A percentile compares a stretch with the other conserved stretches of the same genome.
These are phyloP conservation scores for Atta colombica DNA, from an alignment of 1,140 invertebrate species.

Conservation along the genomic window DNA sequence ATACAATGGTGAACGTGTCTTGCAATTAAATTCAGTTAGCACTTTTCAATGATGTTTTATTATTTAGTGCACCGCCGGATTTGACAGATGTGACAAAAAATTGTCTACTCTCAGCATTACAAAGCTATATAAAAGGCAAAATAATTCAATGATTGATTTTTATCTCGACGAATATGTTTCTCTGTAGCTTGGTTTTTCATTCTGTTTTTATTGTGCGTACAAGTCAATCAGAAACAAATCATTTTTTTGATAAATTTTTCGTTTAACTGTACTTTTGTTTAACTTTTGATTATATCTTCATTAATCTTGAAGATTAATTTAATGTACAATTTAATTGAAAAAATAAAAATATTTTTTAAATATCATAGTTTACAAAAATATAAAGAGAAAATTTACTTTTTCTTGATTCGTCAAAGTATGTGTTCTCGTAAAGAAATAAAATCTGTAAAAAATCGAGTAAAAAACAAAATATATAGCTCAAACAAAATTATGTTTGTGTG, in stretches of 20 bases:
- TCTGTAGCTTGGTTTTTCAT: background rate
- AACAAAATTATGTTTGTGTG: background rate
- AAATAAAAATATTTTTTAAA: background rate
- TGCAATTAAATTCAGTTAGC: conserved; percentile 31
- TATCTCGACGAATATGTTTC: background rate
- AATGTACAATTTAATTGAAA: background rate
- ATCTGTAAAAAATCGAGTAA: background rate
- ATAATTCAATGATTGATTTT: conserved; percentile 3
- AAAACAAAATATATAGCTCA: background rate
- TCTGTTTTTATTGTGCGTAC: background rate
- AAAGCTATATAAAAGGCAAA: background rate
- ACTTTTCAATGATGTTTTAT: conserved; percentile 23
- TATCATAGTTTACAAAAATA: background rate
- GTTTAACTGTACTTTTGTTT: background rate
- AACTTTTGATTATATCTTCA: background rate
- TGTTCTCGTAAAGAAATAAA: background rate
- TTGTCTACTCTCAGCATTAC: background rate
- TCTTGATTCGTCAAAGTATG: background rate
- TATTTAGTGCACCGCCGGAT: conserved; percentile 15
- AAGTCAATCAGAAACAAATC: background rate
- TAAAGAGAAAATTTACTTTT: background rate
- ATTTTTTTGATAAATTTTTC: background rate
- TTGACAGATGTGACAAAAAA: conserved; percentile 14
- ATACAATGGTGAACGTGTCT: conserved; percentile 37
- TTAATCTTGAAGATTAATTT: background rate